A percentile compares a stretch with the other conserved stretches of the same genome.
phyloP scores from a whole-genome alignment of 2,113 vertebrate genomes.

The Theropithecus gelada region DNA sequence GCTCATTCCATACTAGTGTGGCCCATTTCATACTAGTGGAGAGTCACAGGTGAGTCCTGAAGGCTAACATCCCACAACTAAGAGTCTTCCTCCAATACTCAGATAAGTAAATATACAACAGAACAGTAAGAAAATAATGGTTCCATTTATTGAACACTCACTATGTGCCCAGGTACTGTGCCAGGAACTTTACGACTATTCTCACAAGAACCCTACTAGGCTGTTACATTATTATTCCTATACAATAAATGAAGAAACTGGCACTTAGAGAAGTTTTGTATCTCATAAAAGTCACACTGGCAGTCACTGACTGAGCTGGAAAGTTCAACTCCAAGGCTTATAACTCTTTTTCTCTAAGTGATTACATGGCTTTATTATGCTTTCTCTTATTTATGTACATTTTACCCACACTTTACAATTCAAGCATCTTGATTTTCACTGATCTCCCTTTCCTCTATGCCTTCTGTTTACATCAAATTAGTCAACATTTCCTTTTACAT shows the following conservation, averaged over 20 bases:
- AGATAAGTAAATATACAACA: background rate
- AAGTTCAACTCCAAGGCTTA: background rate
- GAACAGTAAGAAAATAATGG: background rate
- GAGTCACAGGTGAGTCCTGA: background rate
- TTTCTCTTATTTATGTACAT: constrained; percentile 6
- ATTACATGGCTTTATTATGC: background rate
- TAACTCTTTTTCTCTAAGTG: background rate
- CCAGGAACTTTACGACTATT: constrained; percentile 16
- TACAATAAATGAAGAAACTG: constrained; percentile 2
- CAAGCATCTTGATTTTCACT: constrained; percentile 17
- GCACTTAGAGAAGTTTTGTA: background rate
- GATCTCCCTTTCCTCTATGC: background rate
- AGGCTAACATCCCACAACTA: background rate
- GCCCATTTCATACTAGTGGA: background rate
- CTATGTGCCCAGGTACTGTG: background rate
- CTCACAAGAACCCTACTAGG: background rate
- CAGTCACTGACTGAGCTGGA: background rate
- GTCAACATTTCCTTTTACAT: background rate
- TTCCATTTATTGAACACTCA: constrained; percentile 26
- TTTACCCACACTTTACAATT: background rate
- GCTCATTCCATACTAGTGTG: background rate
- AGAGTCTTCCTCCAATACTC: background rate
- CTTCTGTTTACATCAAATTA: background rate
- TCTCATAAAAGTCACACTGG: background rate
- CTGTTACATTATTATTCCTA: background rate